Evolutionary conservation across 2,797 vertebrate genomes (phyloP).

Genomic region (Enteromius fasciolatus): DNA sequence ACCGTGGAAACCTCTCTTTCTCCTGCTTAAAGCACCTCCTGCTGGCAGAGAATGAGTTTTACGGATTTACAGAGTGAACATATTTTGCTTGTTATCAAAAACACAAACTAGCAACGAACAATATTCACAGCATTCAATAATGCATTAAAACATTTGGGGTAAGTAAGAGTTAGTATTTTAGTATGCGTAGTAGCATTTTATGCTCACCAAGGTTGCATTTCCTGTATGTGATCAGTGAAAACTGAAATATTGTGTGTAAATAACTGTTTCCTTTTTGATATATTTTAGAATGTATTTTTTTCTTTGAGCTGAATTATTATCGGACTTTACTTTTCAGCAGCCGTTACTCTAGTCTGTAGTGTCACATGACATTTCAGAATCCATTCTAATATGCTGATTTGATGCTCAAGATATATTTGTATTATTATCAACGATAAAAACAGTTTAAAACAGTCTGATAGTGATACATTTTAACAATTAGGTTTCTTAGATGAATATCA

Average conservation of each 20-base stretch:
- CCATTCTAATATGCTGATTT: background rate
- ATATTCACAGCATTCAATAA: background rate
- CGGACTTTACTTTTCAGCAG: background rate
- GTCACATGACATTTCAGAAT: background rate
- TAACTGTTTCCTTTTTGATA: background rate
- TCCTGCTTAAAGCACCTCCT: too few relatives aligned
- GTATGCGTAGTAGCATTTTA: background rate
- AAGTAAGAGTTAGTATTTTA: background rate
- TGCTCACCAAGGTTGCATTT: background rate
- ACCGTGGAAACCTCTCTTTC: too few relatives aligned
- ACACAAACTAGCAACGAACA: background rate
- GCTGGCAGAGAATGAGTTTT: too few relatives aligned
- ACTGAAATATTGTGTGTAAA: background rate
- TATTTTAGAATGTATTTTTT: background rate
- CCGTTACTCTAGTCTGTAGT: background rate
- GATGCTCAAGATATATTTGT: background rate
- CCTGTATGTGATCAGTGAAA: background rate
- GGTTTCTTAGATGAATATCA: background rate
- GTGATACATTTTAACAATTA: background rate
- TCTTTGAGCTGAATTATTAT: too few relatives aligned
- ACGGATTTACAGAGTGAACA: too few relatives aligned
- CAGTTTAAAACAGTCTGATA: background rate
- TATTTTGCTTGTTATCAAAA: too few relatives aligned
- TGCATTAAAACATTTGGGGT: background rate
- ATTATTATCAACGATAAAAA: background rate